Evolutionary conservation across 2,797 vertebrate genomes (phyloP), one percentile per base, ranked within the genome.

Genomic region (Typhlichthys subterraneus): DNA sequence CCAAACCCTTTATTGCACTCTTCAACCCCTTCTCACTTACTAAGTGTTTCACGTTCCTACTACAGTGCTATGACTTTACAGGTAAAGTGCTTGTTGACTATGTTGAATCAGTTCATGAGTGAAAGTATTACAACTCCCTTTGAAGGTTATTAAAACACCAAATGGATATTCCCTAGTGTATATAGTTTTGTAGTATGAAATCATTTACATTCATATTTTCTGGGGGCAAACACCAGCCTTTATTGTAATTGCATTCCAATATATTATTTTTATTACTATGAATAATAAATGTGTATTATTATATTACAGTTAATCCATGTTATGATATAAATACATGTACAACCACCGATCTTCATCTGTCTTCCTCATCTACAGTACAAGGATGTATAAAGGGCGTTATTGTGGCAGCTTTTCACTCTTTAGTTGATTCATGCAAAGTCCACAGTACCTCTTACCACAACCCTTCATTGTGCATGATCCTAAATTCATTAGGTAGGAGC

Each of bases 81-180:
- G 83, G 73, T 81, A 69, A 70, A 73, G 76, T 63, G 83, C 75
- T 80, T 72, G 65, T 70, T 8, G 62, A 69, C 57, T 61, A 80
- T 74, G 64, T 59, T 73, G 5, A 77, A 74, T 73, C 70, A 70
- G 79, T 84, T 80, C 81, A 48, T 9, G 70, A 77, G 73, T 80
- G 63, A 57, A 77, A 76, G 79, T 69, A 75, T 38, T 38, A 38
- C 17, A 51, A 71, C 83, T 83, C 84, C 77, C 75, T 82, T 81
- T 71, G 84, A 87, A 89, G 81, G 84, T 83, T 85, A 83, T 82
- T 85, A 83, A 81, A 80, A 82, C 74, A 84, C 83, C 79, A 73
- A 74, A 80, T 59, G 60, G 69, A 70, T 62, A 82, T 79, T 84
- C 78, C 81, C 85, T 53, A 61, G 62, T 67, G 75, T 71, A 70